Evolutionary conservation across 2,797 vertebrate species (phyloP), one percentile per base, ranked within the genome.

Genomic region (Gymnoscopelus microlampas): DNA sequence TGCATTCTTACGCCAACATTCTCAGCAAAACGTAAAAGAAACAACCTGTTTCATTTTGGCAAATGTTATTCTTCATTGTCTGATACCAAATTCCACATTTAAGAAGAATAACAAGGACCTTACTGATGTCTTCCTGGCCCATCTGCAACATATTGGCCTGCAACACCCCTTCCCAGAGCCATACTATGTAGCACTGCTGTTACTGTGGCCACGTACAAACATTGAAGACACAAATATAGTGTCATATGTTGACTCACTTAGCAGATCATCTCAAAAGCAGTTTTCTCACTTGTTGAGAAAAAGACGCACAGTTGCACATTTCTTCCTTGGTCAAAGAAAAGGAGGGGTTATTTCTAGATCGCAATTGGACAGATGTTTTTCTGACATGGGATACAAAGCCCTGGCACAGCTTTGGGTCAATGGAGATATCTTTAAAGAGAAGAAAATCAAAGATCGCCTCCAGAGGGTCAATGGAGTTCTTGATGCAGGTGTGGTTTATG

Each of bases 31-130:
- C 76, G 29, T 74, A 78, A 35, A 76, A 57, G 3, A 92, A 54
- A 93, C 93, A 66, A 89, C 90, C 74, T 94, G 94, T 70, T 93
- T 88, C 15, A 93, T 95, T 68, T 13, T 95, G n/a, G 88, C 88
- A 65, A 84, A 76, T 57, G 70, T 87, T n/a, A 73, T 88, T 19
- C 85, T 89, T 39, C 19, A 63, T 3, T 3, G 63, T 7, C 0
- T 77, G 9, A 75, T 23, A 5, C 76, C 79, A 47, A 85, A 26
- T 7, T 82, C 79, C 0, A 71, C 68, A 53, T 14, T 67, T 3
- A 48, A 82, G 0, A 79, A 82, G 76, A 72, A 0, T 0, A 1
- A 57, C 47, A 0, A 2, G 0, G 0, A 50, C 1, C 83, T 91
- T 3, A 63, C 32, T 11, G 0, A 0, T 23, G 53, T 87, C 0